Evolutionary conservation across 2,888 invertebrate genomes (phyloP).

Genomic region (Latheticus oryzae): DNA sequence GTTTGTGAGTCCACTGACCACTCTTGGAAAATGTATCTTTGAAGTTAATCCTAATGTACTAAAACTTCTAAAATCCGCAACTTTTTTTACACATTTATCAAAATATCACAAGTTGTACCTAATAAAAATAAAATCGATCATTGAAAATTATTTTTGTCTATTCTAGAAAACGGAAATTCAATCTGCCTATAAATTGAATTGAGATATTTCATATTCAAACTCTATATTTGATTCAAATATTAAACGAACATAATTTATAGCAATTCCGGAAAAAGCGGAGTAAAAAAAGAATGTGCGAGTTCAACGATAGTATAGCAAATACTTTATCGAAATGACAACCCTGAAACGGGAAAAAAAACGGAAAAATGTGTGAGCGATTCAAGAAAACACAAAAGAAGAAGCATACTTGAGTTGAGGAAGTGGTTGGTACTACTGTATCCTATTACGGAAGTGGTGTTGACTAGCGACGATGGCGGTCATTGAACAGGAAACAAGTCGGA

Average conservation of each 20-base stretch:
- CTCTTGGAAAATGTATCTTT: no score
- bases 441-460: slow-evolving; percentile 9
- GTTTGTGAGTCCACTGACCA: no score
- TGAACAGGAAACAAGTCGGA: slow-evolving; percentile 4
- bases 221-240: neutral
- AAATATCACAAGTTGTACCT: no score
- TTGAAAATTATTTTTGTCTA: no score
- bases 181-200: no score
- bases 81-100: no score
- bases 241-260: slow-evolving; percentile 11
- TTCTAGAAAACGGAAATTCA: neutral
- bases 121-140: neutral
- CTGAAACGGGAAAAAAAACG: slow-evolving; percentile 17
- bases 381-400: slow-evolving; percentile 17
- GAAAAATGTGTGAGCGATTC: slow-evolving; percentile 8
- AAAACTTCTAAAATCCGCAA: no score
- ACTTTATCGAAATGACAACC: slow-evolving; percentile 13
- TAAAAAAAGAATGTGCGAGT: slow-evolving; percentile 8
- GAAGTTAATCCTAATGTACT: no score
- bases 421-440: no score
- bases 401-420: slow-evolving; percentile 1
- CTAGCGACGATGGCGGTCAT: slow-evolving; percentile 8
- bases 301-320: slow-evolving; percentile 17
- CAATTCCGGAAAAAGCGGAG: neutral
- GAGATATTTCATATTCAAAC: neutral